Evolutionary conservation across 2,888 invertebrate species (phyloP).

Genomic region (Incurvaria masculella): DNA sequence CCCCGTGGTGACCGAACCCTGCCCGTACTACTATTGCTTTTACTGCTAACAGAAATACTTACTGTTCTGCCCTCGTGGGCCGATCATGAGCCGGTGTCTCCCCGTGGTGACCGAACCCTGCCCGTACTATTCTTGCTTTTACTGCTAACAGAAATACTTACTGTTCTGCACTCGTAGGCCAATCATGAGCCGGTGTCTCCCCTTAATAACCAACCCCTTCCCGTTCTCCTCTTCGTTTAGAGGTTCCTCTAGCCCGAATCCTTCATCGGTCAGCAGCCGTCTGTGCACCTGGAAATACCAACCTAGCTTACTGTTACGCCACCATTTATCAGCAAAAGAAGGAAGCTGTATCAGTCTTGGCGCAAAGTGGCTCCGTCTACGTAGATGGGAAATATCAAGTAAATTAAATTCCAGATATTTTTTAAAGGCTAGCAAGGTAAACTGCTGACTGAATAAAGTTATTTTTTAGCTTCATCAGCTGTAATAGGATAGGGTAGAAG

Average conservation of each 20-base stretch:
- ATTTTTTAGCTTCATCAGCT: too few relatives aligned
- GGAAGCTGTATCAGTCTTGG: too few relatives aligned
- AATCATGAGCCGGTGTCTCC: slow-evolving; percentile 45
- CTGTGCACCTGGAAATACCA: slow-evolving; percentile 57
- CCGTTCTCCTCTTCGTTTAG: slow-evolving; percentile 62
- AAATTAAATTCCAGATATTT: too few relatives aligned
- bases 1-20: slow-evolving; percentile 49
- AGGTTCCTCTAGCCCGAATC: slow-evolving; percentile 67
- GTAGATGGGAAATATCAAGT: too few relatives aligned
- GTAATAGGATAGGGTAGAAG: too few relatives aligned
- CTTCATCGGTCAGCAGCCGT: slow-evolving; percentile 64
- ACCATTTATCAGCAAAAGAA: too few relatives aligned
- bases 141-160: slow-evolving; percentile 22
- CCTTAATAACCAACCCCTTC: slow-evolving; percentile 52
- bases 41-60: slow-evolving; percentile 22
- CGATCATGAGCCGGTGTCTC: slow-evolving; percentile 10
- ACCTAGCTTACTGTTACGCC: background rate
- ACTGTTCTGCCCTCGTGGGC: slow-evolving; percentile 16
- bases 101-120: slow-evolving; percentile 50
- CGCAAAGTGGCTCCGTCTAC: too few relatives aligned
- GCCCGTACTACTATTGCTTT: slow-evolving; percentile 37
- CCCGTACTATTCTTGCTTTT: slow-evolving; percentile 37
- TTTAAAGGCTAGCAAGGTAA: too few relatives aligned
- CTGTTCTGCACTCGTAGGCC: slow-evolving; percentile 19
- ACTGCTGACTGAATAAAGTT: too few relatives aligned